phyloP scores from a whole-genome alignment of 2,888 invertebrate species.

The Blastobasis adustella region DNA sequence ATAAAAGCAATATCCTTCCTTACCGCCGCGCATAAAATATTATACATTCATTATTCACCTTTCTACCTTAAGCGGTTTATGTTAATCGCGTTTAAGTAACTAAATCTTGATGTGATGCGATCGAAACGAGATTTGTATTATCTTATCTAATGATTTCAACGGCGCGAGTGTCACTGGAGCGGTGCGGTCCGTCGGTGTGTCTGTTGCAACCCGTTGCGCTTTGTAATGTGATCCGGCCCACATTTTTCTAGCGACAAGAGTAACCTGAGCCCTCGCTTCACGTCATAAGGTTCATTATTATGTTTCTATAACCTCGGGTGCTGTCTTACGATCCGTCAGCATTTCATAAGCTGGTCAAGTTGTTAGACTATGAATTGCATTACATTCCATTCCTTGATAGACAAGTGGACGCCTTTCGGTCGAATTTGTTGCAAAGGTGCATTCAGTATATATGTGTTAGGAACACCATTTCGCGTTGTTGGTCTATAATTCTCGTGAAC shows the following conservation, averaged over 20 bases:
- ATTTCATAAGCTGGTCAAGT: no score
- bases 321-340: no score
- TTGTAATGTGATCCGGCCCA: slow-evolving; percentile 60
- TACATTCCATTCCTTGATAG: no score
- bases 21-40: background rate
- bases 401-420: no score
- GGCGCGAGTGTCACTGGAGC: slow-evolving; percentile 15
- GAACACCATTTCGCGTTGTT: no score
- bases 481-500: no score
- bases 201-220: slow-evolving; percentile 50
- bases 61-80: background rate
- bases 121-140: slow-evolving; percentile 13
- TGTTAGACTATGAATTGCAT: no score
- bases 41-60: background rate
- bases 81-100: background rate
- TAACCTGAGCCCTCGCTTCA: slow-evolving; percentile 38
- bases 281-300: no score
- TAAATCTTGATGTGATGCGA: slow-evolving; percentile 11
- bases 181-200: slow-evolving; percentile 15
- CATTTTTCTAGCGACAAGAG: slow-evolving; percentile 58
- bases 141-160: slow-evolving; percentile 11
- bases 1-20: background rate
- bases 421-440: no score
- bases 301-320: no score
- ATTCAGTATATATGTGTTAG: no score